A percentile compares a stretch with the other conserved stretches of the same genome.
Evolutionary conservation across 2,113 vertebrate species (phyloP).

Genomic region (Myiozetetes cayanensis): DNA sequence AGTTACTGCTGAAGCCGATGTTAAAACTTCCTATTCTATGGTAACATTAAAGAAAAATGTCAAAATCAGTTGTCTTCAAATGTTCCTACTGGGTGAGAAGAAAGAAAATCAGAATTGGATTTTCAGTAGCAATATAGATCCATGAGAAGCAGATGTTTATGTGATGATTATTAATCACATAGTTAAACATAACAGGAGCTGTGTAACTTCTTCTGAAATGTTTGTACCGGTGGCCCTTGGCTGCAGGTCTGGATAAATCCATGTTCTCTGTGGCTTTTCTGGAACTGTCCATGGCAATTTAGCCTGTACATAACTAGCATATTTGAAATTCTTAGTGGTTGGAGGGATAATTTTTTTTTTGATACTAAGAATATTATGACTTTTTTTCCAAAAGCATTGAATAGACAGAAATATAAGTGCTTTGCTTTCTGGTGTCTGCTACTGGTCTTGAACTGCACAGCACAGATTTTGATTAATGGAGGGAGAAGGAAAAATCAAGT

Average conservation of each 20-base stretch:
- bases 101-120: not conserved
- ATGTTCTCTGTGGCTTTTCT: not conserved
- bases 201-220: not conserved
- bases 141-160: not conserved
- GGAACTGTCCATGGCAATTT: not conserved
- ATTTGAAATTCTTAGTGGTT: not conserved
- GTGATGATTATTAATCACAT: not conserved
- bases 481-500: not conserved
- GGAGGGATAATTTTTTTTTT: not conserved
- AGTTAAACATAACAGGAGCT: not conserved
- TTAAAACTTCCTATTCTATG: not conserved
- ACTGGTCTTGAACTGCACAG: not conserved
- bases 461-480: not conserved
- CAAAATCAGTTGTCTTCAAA: not conserved
- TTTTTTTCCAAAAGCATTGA: not conserved
- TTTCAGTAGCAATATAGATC: not conserved
- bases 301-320: not conserved
- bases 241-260: not conserved
- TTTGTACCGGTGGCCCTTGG: not conserved
- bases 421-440: not conserved
- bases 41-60: not conserved
- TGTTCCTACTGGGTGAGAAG: not conserved
- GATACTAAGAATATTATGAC: not conserved
- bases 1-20: not conserved
- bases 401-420: not conserved